Base-by-base conservation (phyloP, 2,113 vertebrate genomes). In the Peromyscus maniculatus region DNA sequence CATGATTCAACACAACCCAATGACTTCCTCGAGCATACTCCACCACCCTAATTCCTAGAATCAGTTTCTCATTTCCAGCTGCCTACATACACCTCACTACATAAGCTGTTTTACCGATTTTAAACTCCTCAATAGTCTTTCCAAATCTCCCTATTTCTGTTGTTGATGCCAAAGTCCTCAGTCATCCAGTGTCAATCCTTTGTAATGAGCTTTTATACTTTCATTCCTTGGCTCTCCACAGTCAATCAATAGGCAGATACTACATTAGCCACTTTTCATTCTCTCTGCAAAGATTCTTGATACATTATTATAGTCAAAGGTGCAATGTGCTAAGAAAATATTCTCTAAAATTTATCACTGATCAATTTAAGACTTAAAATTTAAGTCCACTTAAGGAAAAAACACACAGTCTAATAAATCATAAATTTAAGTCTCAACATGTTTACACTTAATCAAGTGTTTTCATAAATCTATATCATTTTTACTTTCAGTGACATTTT, bases 401-500 rank as follows among this genome's bases (percentile, higher is more conserved):
- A 21, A 69, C 0, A 69, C 10, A 57, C 16, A 64, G 11, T 31
- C 92, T 71, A 94, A 89, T 84, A 96, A 89, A 89, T 31, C 64
- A 55, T 36, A 88, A 82, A 39, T 33, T 86, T 89, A 49, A 86
- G 16, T 66, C 22, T 39, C n/a, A 84, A 62, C 49, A 74, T 31
- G 46, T 82, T 92, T 88, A 77, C 3, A 78, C 59, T 59, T 80
- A 89, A 33, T 72, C 55, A 88, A 78, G 24, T 83, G 67, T 89
- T 90, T 93, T 74, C 55, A 46, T 87, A 90, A 74, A 74, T 33
- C 36, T 90, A 17, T 79, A 74, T 74, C 11, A 71, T 64, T 89
- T 94, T 90, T 78, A 71, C 12, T 75, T 13, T 90, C 13, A 36
- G 36, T 78, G 21, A 46, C 43, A 89, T 78, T 89, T 92, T 92